Evolutionary conservation across 2,113 vertebrate species (phyloP).

Genomic region (Ophiodon elongatus): DNA sequence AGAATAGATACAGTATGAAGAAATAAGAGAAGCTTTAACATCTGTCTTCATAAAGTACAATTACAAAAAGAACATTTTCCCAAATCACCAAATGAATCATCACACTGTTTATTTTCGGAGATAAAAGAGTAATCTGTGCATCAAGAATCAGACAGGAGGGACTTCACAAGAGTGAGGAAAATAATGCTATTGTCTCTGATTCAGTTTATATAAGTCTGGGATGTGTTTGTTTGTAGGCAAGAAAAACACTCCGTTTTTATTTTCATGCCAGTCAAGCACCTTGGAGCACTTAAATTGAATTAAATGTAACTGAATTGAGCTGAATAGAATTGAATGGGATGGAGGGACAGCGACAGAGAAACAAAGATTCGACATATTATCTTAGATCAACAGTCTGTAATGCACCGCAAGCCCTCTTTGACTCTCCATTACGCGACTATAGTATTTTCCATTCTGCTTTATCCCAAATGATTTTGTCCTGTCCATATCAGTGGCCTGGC

Average conservation of each 20-base stretch:
- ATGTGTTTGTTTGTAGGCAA: conserved; percentile 35
- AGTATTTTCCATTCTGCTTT: conserved; percentile 43
- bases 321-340: conserved; percentile 42
- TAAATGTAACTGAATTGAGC: conserved; percentile 39
- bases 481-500: conserved; percentile 32
- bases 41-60: conserved; percentile 10
- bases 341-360: conserved; percentile 25
- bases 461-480: conserved; percentile 47
- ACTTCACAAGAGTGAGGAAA: conserved; percentile 4
- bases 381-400: conserved; percentile 51
- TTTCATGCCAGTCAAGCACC: conserved; percentile 40
- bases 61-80: not conserved
- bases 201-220: conserved; percentile 1
- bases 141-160: conserved; percentile 7
- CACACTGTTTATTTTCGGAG: conserved; percentile 19
- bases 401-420: conserved; percentile 22
- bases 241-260: conserved; percentile 35
- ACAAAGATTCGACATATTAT: conserved; percentile 54
- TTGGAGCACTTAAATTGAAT: conserved; percentile 46
- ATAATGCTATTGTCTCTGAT: not conserved
- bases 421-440: conserved; percentile 28
- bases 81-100: conserved; percentile 2
- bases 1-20: conserved; percentile 4
- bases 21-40: conserved; percentile 12
- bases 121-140: not conserved